These are phyloP conservation scores for Silurus glanis DNA, from an alignment of 2,113 vertebrate species.

Conservation along the genomic window DNA sequence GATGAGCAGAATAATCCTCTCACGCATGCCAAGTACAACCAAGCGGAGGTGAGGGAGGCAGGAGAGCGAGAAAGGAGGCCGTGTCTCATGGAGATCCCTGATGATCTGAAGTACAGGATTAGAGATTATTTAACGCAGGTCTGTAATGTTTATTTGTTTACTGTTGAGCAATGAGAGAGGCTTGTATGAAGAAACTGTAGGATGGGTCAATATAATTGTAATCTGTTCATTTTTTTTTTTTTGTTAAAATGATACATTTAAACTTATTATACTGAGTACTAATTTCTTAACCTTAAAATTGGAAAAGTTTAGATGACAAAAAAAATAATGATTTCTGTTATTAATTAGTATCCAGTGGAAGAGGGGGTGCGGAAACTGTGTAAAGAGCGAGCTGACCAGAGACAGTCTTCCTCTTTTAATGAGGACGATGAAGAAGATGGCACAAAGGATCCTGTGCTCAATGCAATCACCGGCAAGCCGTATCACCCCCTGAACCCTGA, in stretches of 20 bases:
- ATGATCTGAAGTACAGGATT: constrained; percentile 77
- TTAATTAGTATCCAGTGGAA: constrained; percentile 78
- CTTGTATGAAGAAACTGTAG: background rate
- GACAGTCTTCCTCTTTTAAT: constrained; percentile 19
- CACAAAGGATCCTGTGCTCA: constrained; percentile 72
- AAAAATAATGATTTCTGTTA: background rate
- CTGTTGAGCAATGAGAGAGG: background rate
- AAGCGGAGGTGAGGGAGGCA: constrained; percentile 78
- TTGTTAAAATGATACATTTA: no score
- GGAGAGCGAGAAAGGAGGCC: constrained; percentile 81
- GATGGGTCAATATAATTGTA: no score
- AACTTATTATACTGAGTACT: no score
- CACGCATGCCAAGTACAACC: constrained; percentile 88
- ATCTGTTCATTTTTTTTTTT: no score
- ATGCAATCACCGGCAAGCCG: constrained; percentile 83
- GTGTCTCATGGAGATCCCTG: constrained; percentile 78
- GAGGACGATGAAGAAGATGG: constrained; percentile 47
- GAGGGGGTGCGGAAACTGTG: constrained; percentile 67
- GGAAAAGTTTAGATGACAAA: background rate
- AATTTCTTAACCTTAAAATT: background rate
- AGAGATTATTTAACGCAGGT: constrained; percentile 84
- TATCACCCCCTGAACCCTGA: constrained; percentile 74
- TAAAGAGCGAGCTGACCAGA: constrained; percentile 57
- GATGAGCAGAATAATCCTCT: constrained; percentile 88
- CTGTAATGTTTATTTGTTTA: constrained; percentile 40